A percentile compares a stretch with the other conserved stretches of the same genome.
Conservation (phyloP, 2,797 vertebrate species). For the Chrysocyon brachyurus region DNA sequence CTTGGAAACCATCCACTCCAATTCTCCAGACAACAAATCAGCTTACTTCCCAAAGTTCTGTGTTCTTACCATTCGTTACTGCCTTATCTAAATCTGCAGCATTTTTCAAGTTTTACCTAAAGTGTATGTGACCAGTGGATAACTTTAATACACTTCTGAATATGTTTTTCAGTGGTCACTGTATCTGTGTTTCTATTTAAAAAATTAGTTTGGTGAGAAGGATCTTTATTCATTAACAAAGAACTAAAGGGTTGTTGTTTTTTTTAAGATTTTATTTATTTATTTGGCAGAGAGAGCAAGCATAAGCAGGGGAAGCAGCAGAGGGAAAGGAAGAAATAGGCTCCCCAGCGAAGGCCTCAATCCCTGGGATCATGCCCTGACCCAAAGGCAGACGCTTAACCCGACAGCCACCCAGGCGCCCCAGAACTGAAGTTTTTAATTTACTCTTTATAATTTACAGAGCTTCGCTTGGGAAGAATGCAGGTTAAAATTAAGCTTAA, state of each 20-base stretch:
- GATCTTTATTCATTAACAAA: conserved; percentile 9
- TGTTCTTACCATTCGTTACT: background rate
- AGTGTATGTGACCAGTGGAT: background rate
- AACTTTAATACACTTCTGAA: conserved; percentile 23
- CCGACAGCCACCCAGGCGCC: no score
- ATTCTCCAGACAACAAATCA: background rate
- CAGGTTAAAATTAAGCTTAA: conserved; percentile 43
- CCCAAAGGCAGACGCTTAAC: no score
- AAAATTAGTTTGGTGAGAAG: background rate
- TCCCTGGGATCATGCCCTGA: no score
- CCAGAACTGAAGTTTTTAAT: background rate
- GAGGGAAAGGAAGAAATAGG: no score
- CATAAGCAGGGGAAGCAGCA: no score
- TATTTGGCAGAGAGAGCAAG: no score
- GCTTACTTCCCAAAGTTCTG: background rate
- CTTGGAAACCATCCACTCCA: background rate
- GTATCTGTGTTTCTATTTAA: conserved; percentile 49
- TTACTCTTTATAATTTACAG: background rate
- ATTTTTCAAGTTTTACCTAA: conserved; percentile 47
- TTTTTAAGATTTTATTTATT: no score
- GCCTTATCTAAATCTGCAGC: background rate
- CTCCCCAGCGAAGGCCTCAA: no score
- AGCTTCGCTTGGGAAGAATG: background rate
- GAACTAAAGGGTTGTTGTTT: background rate
- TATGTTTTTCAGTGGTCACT: conserved; percentile 4